Percentiles rank a stretch among this genome's conserved stretches.
Evolutionary conservation across 1,140 invertebrate species (phyloP).

Genomic region (Drosophila kurseongensis): DNA sequence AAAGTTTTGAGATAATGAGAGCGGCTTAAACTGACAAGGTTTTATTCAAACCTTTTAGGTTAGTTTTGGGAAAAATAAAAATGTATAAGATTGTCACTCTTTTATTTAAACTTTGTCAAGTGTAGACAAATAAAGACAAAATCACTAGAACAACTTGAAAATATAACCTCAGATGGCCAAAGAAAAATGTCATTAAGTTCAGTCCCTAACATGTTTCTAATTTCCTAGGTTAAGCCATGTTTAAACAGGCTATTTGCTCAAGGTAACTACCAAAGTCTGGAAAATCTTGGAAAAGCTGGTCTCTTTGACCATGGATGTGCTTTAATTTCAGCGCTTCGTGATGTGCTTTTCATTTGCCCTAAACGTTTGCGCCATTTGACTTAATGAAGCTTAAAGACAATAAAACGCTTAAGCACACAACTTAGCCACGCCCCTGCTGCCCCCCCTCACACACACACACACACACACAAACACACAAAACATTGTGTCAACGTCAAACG

Average conservation of each 20-base stretch:
- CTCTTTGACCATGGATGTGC: slow-evolving; percentile 1
- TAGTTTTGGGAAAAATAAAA: background rate
- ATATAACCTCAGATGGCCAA: too few species aligned
- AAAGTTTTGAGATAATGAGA: background rate
- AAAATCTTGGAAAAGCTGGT: background rate
- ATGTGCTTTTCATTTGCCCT: slow-evolving; percentile 37
- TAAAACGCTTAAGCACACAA: slow-evolving; percentile 79
- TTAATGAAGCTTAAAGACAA: slow-evolving; percentile 83
- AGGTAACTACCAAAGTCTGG: background rate
- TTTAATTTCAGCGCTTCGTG: slow-evolving; percentile 22
- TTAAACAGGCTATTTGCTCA: background rate
- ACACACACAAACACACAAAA: slow-evolving; percentile 13
- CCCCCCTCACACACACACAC: background rate
- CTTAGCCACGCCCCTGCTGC: slow-evolving; percentile 14
- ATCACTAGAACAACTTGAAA: too few species aligned
- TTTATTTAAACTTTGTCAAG: too few species aligned
- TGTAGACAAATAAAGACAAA: too few species aligned
- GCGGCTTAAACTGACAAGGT: too few species aligned
- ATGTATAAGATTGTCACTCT: too few species aligned
- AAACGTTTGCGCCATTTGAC: slow-evolving; percentile 77
- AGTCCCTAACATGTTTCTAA: background rate
- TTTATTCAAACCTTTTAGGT: background rate
- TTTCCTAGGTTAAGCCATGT: background rate
- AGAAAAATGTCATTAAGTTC: background rate
- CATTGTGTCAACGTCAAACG: slow-evolving; percentile 58